Evolutionary conservation across 2,797 vertebrate genomes (phyloP).

Genomic region (Lithobates sylvaticus): DNA sequence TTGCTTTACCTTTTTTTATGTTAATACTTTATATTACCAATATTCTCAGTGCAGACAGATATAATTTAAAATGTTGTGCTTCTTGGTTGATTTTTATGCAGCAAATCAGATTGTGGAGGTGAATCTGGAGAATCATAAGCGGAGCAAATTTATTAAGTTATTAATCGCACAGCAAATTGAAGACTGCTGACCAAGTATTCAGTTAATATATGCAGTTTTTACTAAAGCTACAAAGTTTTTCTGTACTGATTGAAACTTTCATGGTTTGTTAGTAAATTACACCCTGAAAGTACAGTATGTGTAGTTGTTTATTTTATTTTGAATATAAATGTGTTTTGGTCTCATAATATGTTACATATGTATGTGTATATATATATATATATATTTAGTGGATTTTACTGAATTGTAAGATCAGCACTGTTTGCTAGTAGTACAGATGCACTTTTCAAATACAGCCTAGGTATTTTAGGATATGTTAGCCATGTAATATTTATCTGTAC

Average conservation of each 20-base stretch:
- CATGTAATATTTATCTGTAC: constrained; percentile 42
- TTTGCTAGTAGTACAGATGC: not conserved
- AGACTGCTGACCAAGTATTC: not conserved
- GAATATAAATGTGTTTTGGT: not conserved
- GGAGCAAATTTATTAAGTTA: not conserved
- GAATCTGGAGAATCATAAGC: not conserved
- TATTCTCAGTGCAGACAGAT: too few relatives aligned
- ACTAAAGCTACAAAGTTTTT: not conserved
- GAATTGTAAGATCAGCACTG: not conserved
- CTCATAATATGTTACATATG: not conserved
- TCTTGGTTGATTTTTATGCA: not conserved
- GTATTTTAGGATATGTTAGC: constrained; percentile 19
- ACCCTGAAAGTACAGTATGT: not conserved
- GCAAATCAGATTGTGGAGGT: not conserved
- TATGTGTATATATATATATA: not conserved
- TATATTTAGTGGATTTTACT: not conserved
- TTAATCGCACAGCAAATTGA: not conserved
- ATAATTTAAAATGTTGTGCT: not conserved
- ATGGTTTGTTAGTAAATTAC: not conserved
- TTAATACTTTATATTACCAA: too few relatives aligned
- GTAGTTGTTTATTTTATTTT: not conserved
- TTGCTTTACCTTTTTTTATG: too few relatives aligned
- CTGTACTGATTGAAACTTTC: not conserved
- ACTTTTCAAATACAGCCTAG: not conserved
- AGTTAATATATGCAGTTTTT: not conserved